Evolutionary conservation across 2,888 invertebrate species (phyloP).

Genomic region (Ctena decussata): DNA sequence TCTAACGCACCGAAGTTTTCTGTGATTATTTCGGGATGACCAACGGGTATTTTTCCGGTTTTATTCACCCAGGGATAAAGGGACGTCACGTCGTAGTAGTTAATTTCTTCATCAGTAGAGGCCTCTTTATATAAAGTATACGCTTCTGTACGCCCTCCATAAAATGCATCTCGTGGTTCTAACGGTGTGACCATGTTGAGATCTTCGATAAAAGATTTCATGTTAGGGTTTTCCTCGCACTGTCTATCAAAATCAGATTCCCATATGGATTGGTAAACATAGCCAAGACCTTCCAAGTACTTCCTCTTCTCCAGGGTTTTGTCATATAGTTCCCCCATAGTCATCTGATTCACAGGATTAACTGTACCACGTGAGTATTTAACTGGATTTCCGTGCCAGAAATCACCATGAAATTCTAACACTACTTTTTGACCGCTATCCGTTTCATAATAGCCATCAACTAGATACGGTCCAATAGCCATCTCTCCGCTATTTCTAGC

Average conservation of each 20-base stretch:
- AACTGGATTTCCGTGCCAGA: constrained; percentile 28
- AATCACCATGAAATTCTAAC: constrained; percentile 30
- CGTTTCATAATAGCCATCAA: constrained; percentile 25
- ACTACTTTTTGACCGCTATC: background rate
- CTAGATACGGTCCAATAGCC: constrained; percentile 21
- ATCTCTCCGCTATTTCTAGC: constrained; percentile 29
- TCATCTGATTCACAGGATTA: constrained; percentile 1
- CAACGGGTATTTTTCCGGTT: constrained; percentile 67
- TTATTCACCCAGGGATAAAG: constrained; percentile 77
- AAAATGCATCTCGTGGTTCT: constrained; percentile 75
- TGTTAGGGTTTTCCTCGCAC: constrained; percentile 42
- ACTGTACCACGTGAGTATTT: background rate
- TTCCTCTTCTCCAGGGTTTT: background rate
- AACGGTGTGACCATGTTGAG: constrained; percentile 58
- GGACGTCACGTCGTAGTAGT: constrained; percentile 71
- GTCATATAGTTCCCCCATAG: background rate
- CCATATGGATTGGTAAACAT: constrained; percentile 19
- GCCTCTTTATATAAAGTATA: constrained; percentile 68
- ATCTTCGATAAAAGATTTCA: constrained; percentile 56
- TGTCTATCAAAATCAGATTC: constrained; percentile 64
- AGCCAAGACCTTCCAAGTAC: background rate
- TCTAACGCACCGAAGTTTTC: constrained; percentile 64
- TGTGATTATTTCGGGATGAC: constrained; percentile 72
- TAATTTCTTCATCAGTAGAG: constrained; percentile 56
- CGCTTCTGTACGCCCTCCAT: constrained; percentile 76